phyloP scores from a whole-genome alignment of 2,888 invertebrate genomes.

The Adelphocoris suturalis region DNA sequence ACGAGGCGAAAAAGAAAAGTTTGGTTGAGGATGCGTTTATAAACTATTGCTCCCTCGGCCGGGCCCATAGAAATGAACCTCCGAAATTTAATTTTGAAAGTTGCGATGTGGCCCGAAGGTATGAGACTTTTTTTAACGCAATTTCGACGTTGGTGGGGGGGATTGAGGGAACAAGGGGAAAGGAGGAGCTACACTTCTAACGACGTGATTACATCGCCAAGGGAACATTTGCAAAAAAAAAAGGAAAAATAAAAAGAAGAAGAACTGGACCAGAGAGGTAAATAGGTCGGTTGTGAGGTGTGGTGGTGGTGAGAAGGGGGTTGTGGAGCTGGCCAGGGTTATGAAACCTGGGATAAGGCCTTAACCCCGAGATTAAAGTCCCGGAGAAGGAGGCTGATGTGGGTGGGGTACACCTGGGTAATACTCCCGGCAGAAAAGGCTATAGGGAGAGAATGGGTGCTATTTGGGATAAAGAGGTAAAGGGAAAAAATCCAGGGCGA shows the following conservation, averaged over 20 bases:
- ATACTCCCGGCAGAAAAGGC: slow-evolving; percentile 7
- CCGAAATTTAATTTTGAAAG: slow-evolving; percentile 70
- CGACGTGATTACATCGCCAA: slow-evolving; percentile 66
- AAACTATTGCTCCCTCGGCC: slow-evolving; percentile 33
- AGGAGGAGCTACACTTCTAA: slow-evolving; percentile 50
- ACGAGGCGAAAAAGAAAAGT: neutral
- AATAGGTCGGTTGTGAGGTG: slow-evolving; percentile 12
- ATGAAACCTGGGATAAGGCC: slow-evolving; percentile 49
- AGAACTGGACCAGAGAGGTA: neutral
- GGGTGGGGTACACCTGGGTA: slow-evolving; percentile 31
- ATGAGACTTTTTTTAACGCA: slow-evolving; percentile 63
- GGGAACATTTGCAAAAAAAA: slow-evolving; percentile 50
- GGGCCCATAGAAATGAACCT: slow-evolving; percentile 52
- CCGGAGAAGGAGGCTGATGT: slow-evolving; percentile 9
- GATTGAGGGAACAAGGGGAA: neutral
- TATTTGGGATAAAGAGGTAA: slow-evolving; percentile 24
- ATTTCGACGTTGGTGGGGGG: slow-evolving; percentile 27
- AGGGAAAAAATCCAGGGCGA: neutral
- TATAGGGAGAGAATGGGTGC: slow-evolving; percentile 8
- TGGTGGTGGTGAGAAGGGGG: neutral
- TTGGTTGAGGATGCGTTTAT: slow-evolving; percentile 43
- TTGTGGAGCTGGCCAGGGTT: slow-evolving; percentile 53
- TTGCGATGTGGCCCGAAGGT: slow-evolving; percentile 58
- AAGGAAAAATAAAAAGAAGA: neutral
- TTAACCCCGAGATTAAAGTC: slow-evolving; percentile 63